A percentile compares a stretch with the other conserved stretches of the same genome.
phyloP scores from a whole-genome alignment of 2,888 invertebrate genomes.

The Tholera decimalis region DNA sequence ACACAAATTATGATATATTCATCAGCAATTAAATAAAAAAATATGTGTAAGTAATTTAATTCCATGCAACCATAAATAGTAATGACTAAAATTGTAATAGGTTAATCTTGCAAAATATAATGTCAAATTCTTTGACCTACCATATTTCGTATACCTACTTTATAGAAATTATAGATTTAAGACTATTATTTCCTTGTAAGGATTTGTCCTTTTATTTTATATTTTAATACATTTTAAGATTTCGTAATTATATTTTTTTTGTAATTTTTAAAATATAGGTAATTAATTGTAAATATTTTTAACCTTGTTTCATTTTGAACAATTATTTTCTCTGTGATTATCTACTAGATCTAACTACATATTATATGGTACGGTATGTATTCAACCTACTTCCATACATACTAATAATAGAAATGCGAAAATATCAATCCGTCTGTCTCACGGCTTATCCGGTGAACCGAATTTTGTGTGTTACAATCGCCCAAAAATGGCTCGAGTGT shows the following conservation, averaged over 20 bases:
- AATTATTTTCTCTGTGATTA: too few species aligned
- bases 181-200: constrained; percentile 68
- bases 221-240: constrained; percentile 62
- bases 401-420: too few species aligned
- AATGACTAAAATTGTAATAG: constrained; percentile 44
- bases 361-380: too few species aligned
- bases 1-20: constrained; percentile 11
- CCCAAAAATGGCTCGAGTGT: too few species aligned
- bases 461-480: too few species aligned
- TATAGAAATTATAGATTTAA: constrained; percentile 66
- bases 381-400: too few species aligned
- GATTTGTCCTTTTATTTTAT: constrained; percentile 66
- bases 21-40: constrained; percentile 11
- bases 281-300: constrained; percentile 53
- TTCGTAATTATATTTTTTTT: constrained; percentile 58
- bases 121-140: constrained; percentile 51
- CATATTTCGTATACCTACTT: constrained; percentile 52
- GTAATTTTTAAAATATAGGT: constrained; percentile 65
- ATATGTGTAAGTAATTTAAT: neutral
- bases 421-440: too few species aligned
- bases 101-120: constrained; percentile 44
- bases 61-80: constrained; percentile 42
- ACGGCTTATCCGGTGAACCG: too few species aligned
- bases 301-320: constrained; percentile 23
- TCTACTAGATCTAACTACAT: too few species aligned